Base-by-base conservation (phyloP, 1,140 invertebrate species). In the Heliconius congener region DNA sequence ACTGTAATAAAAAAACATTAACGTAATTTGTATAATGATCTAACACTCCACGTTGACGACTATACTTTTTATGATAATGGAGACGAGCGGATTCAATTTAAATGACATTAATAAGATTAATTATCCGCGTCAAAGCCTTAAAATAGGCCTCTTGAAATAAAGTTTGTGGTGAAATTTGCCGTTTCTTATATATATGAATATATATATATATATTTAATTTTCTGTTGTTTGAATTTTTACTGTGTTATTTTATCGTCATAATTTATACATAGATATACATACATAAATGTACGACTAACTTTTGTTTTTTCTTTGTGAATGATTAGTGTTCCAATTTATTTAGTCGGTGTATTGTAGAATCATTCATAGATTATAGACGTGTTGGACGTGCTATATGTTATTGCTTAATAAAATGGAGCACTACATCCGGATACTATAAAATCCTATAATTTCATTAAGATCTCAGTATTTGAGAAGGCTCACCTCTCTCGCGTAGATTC, bases 51-150 rank as follows among this genome's bases (percentile, higher is more conserved):
- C 82, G 71, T 78, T 82, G 84, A 86, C 73, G 84, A 83, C 79
- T 86, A 78, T 84, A 84, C 80, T 82, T 82, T 66, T 86, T 86
- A 88, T 85, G 84, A 85, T 85, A 87, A 87, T 85, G 83, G 83
- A 85, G 79, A 80, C 73, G 80, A 77, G 82, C 73, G 82, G 78
- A 86, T 86, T 83, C 82, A 86, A 87, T 86, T 87, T 87, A 84
- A 86, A 84, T 81, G 83, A 84, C 82, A 87, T 87, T 89, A 85
- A 89, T 87, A 80, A 87, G 84, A 86, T 85, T 83, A 85, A 85
- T 88, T 86, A 85, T 83, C 77, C 82, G 81, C 80, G 82, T 85
- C 84, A 84, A 83, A 81, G 81, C 80, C 77, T 81, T 77, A 79
- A 72, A 72, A 79, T 71, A 77, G 79, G 81, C 82, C 78, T 66